Base-by-base conservation (phyloP, 2,113 vertebrate genomes). In the Tauraco erythrolophus region DNA sequence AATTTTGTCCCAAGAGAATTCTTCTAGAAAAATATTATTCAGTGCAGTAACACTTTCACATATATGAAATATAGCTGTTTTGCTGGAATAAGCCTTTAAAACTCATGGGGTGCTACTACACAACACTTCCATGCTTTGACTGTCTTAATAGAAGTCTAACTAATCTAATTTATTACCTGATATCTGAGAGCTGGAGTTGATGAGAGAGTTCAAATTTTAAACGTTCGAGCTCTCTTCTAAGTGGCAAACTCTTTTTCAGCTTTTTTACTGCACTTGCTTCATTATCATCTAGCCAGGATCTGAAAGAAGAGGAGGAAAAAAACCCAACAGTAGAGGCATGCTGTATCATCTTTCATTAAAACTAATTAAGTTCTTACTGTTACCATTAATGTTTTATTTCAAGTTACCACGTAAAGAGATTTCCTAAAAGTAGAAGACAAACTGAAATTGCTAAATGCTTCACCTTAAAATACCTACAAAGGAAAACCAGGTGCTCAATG, bases 271-370 rank as follows among this genome's bases (percentile, higher is more conserved):
- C 99, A 77, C 97, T 97, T 10, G 98, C 84, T 84, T 98, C 98
- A 30, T 99, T 99, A 82, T 97, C 98, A 90, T 98, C 98, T 94
- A 99, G 94, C 99, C 99, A 99, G 62, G 98, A 98, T 92, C 99
- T 99, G 90, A 90, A 97, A 77, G 69, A 76, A 76, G 64, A 94
- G 22, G 39, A 93, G 31, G 58, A 46, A 80, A 93, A 46, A 46
- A 92, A 3, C 4, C 19, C 35, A 95, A 30, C 27, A 56, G 37
- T 4, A 86, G 58, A 94, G 31, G n/a, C 56, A 74, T 27, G 7
- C 22, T 64, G 14, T 19, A 64, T 35, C 41, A 83, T 24, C 41
- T 60, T 48, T 53, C 71, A 91, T 5, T 15, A 71, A 9, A 74
- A 50, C 9, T 58, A 82, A 72, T 30, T 24, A 21, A 51, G 60